A percentile compares a stretch with the other conserved stretches of the same genome.
phyloP scores from a whole-genome alignment of 2,113 vertebrate genomes.

The Marcusenius ussheri region DNA sequence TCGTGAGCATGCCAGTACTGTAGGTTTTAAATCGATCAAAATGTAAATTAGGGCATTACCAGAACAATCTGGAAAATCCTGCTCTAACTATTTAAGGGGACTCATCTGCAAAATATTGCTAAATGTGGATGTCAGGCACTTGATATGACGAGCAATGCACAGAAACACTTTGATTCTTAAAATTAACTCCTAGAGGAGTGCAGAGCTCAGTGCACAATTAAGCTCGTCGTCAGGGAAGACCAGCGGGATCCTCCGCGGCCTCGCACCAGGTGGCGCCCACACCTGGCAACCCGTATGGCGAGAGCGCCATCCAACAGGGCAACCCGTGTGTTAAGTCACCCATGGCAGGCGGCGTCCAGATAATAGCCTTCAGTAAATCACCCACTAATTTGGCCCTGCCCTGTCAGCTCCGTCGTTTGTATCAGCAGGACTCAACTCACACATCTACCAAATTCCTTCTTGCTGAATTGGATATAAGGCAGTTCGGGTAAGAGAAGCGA shows the following conservation, averaged over 20 bases:
- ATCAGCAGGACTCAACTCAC: not conserved
- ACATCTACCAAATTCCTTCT: not conserved
- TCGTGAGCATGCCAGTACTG: not conserved
- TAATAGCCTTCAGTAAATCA: not conserved
- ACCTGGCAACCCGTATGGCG: not conserved
- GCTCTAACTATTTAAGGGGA: not conserved
- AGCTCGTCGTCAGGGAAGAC: not conserved
- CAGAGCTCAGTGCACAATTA: not conserved
- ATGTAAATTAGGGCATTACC: not conserved
- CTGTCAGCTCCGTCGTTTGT: not conserved
- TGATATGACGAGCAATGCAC: not conserved
- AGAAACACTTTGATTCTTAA: not conserved
- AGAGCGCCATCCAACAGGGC: not conserved
- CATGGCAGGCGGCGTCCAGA: not conserved
- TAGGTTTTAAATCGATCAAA: not conserved
- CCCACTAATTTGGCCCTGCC: not conserved
- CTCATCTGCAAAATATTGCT: not conserved
- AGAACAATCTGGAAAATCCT: not conserved
- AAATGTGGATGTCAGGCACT: not conserved
- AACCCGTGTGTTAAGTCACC: not conserved
- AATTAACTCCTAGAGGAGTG: not conserved
- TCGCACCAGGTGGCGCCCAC: not conserved
- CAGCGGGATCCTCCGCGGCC: not conserved
- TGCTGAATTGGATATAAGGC: not conserved
- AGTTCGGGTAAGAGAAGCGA: not conserved